Evolutionary conservation across 2,888 invertebrate species (phyloP), one percentile per base, ranked within the genome.

Genomic region (Andrena marginata): DNA sequence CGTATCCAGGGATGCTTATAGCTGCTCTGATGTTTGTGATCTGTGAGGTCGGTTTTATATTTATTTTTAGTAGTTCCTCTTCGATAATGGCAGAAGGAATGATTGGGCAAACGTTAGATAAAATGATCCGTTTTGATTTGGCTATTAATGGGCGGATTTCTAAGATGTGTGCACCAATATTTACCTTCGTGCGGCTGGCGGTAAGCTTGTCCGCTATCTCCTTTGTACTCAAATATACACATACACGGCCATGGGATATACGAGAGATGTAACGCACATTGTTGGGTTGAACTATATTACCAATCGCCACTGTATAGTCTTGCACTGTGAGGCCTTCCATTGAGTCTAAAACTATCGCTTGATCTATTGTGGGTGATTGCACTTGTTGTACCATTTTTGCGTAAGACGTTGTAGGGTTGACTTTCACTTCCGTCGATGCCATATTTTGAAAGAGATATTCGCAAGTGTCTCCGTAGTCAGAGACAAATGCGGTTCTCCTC

Each of bases 371-470:
- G 7, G 16, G 16, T 13, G 48, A 65, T n/a, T 65, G 65, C n/a
- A 65, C 65, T 65, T 65, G 29, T 3, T 65, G n/a, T 3, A 65
- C 49, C 65, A 65, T 65, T 49, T 29, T 65, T 48, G 26, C 42
- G 7, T 42, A 48, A 3, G 42, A 64, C 42, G 42, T 63, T 63
- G 42, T 26, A 16, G 63, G 42, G 2, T 3, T 64, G 42, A 26
- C 6, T 42, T 42, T 42, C 26, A 1, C 13, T 42, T 13, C 20
- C 42, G 13, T 5, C 13, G 10, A 13, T 4, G 10, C 23, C 42
- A 42, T 64, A 5, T 64, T 64, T 42, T 0, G 2, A 31, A 0
- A 13, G 42, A 5, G 2, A 2, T 42, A 1, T 23, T 2, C 42
- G 42, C 42, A 42, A 64, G 2, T 42, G 13, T 16, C 26, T 5